Conservation (phyloP, 2,797 vertebrate genomes). For the Pseudomugil gertrudae region DNA sequence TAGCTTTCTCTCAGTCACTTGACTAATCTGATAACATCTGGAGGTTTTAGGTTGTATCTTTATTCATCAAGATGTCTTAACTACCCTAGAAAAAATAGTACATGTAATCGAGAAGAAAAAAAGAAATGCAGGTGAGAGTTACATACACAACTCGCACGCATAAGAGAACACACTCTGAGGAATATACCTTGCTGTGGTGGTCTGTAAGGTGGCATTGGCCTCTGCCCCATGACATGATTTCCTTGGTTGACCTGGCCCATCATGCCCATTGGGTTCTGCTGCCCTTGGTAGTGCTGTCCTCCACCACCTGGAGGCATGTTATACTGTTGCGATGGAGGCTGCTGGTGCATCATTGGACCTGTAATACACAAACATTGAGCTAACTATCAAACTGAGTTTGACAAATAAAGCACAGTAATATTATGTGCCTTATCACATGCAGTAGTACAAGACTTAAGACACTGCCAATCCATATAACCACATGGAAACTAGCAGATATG, state of each 20-base stretch:
- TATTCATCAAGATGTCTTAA: conserved; percentile 59
- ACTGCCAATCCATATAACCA: conserved; percentile 7
- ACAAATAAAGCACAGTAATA: neutral
- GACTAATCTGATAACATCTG: conserved; percentile 41
- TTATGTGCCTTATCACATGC: neutral
- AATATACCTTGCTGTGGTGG: conserved; percentile 96
- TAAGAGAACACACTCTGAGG: conserved; percentile 48
- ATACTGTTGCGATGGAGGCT: conserved; percentile 95
- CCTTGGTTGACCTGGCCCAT: conserved; percentile 97
- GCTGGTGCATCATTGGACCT: conserved; percentile 99
- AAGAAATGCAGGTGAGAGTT: conserved; percentile 63
- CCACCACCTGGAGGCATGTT: conserved; percentile 93
- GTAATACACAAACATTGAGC: conserved; percentile 17
- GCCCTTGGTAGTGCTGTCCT: conserved; percentile 96
- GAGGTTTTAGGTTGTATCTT: conserved; percentile 53
- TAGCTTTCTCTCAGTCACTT: conserved; percentile 52
- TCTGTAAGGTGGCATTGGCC: conserved; percentile 97
- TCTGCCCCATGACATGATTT: conserved; percentile 97
- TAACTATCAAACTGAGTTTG: conserved; percentile 8
- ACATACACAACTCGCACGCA: conserved; percentile 64
- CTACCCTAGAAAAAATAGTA: conserved; percentile 56
- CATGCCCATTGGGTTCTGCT: conserved; percentile 97
- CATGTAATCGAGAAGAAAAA: conserved; percentile 53
- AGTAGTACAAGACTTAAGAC: neutral
- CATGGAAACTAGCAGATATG: conserved; percentile 9